Conservation (phyloP, 2,113 vertebrate species). For the Syngnathus floridae region DNA sequence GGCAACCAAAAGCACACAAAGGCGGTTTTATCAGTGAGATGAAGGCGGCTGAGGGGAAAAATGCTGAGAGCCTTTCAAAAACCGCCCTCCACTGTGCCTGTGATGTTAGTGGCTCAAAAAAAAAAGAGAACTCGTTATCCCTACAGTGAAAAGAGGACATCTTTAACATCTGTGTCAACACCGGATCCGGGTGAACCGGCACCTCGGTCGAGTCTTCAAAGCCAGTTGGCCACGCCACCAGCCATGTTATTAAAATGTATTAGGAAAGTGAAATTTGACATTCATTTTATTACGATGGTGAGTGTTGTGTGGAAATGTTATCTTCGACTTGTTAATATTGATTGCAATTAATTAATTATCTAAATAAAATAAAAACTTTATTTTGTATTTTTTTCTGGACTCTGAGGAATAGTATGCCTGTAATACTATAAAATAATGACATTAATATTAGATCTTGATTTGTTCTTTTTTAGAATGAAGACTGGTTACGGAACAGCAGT, state of each 20-base stretch:
- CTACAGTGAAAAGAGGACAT: slow-evolving; percentile 39
- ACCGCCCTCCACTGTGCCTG: slow-evolving; percentile 45
- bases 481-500: not conserved
- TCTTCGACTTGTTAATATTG: too few species aligned
- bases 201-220: slow-evolving; percentile 23
- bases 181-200: slow-evolving; percentile 17
- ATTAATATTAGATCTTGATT: not conserved
- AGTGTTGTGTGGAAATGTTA: not conserved
- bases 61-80: slow-evolving; percentile 48
- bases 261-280: too few species aligned
- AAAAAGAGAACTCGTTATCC: slow-evolving; percentile 42
- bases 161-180: slow-evolving; percentile 59
- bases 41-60: slow-evolving; percentile 32
- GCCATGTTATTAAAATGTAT: not conserved
- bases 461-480: not conserved
- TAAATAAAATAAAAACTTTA: too few species aligned
- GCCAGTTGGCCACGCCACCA: not conserved
- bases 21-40: slow-evolving; percentile 44
- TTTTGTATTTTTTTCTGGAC: not conserved
- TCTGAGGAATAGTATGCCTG: too few species aligned
- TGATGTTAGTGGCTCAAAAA: slow-evolving; percentile 49
- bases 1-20: slow-evolving; percentile 45
- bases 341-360: too few species aligned
- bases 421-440: too few species aligned
- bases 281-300: too few species aligned